Base-by-base conservation (phyloP, 2,113 vertebrate species). In the Ivindomyrus marchei region DNA sequence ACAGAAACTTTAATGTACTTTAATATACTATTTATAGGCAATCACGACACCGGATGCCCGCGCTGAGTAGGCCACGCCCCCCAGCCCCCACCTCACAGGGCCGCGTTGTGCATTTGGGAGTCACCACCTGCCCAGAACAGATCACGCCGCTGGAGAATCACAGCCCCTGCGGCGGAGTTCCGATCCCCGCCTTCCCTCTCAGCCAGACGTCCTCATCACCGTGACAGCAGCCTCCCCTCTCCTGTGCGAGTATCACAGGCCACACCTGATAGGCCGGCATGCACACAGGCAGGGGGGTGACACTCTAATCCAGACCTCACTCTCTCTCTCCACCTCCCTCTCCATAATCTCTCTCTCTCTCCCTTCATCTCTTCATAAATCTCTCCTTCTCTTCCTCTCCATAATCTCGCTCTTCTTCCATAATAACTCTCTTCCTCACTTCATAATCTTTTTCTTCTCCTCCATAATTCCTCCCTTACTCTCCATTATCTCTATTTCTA, bases 391-490 rank as follows among this genome's bases (percentile, higher is more conserved):
- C 39, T 46, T 45, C 17, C 45, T 45, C 3, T 24, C 39, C 42
- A 84, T n/a, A 21, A 4, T 88, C 89, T 90, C 80, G 87, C 50
- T 62, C 74, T 89, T 58, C 45, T 47, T 89, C 89, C 88, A 27
- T n/a, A 58, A 24, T 89, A 42, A 70, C 88, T 89, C 83, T 46
- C 86, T 70, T 87, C 89, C 88, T 24, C 88, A 62, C 88, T 90
- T 58, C 31, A 50, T 70, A n/a, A 31, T 88, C 24, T 85, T 24
- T 47, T 58, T 85, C 58, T 89, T 50, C 15, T 39, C 11, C 36
- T 88, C 89, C 77, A 21, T 19, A 62, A 17, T 86, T 45, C 53
- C 77, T 88, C 66, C 39, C 87, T 56, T 87, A 74, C 85, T 31
- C 85, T 85, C 77, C 42, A 85, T 87, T 45, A 36, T 74, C 45